Conservation (phyloP, 2,113 vertebrate genomes). For the Merops nubicus region DNA sequence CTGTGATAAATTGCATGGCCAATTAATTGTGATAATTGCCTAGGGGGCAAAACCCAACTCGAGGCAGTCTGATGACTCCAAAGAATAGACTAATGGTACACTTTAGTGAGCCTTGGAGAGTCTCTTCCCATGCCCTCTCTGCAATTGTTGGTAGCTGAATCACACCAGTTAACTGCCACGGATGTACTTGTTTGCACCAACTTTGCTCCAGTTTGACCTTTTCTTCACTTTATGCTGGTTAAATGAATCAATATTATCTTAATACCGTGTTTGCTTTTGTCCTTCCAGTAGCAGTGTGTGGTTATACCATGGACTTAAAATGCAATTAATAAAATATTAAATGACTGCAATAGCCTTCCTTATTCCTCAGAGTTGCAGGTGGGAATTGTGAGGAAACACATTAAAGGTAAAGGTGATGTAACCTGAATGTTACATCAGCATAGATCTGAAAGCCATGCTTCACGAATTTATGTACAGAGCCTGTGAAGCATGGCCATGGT, state of each 20-base stretch:
- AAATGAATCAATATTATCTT: constrained; percentile 32
- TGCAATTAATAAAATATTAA: constrained; percentile 30
- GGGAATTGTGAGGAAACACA: not conserved
- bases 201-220: not conserved
- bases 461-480: not conserved
- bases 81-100: constrained; percentile 6
- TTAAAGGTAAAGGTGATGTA: not conserved
- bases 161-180: not conserved
- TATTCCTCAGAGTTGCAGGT: not conserved
- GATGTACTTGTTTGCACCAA: not conserved
- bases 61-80: not conserved
- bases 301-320: not conserved
- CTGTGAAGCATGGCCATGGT: not conserved
- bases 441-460: not conserved
- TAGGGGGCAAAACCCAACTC: constrained; percentile 14
- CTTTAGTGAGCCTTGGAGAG: not conserved
- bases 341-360: not conserved
- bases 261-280: not conserved
- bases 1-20: constrained; percentile 50
- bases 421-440: not conserved
- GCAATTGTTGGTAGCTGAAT: not conserved
- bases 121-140: not conserved
- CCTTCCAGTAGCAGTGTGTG: not conserved
- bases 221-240: constrained; percentile 1
- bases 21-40: constrained; percentile 66